phyloP scores from a whole-genome alignment of 2,797 vertebrate species.

The Nannoperca australis region DNA sequence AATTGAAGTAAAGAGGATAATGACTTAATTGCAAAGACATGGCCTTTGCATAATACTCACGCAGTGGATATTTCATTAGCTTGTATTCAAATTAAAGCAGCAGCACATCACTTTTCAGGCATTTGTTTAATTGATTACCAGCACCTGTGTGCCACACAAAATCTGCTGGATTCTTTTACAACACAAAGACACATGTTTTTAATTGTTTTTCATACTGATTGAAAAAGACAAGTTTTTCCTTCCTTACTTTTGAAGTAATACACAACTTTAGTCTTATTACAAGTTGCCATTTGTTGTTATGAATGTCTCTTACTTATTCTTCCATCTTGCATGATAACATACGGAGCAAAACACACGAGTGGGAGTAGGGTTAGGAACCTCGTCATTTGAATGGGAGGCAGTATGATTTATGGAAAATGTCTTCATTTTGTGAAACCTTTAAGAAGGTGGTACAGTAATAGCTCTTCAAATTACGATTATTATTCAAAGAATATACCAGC shows the following conservation, averaged over 20 bases:
- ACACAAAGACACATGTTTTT: neutral
- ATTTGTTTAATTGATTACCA: constrained; percentile 16
- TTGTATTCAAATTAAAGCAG: constrained; percentile 15
- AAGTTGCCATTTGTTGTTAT: neutral
- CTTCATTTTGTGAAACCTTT: neutral
- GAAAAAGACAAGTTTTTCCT: neutral
- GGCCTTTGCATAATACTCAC: constrained; percentile 6
- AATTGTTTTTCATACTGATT: no score
- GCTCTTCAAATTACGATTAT: neutral
- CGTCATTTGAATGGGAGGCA: neutral
- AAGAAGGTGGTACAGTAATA: neutral
- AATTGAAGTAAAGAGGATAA: constrained; percentile 32
- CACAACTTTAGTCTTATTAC: neutral
- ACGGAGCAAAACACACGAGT: constrained; percentile 3
- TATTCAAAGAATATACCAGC: neutral
- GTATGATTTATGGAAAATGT: neutral
- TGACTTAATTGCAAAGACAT: constrained; percentile 36
- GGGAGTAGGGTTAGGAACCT: neutral
- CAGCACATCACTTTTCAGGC: constrained; percentile 5
- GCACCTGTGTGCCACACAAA: neutral
- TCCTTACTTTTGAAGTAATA: neutral
- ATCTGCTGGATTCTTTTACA: neutral
- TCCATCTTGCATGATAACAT: constrained; percentile 1
- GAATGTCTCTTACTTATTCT: neutral
- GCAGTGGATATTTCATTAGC: neutral